A percentile compares a stretch with the other conserved stretches of the same genome.
Conservation (phyloP, 1,140 invertebrate species). For the Caenorhabditis tropicalis region DNA sequence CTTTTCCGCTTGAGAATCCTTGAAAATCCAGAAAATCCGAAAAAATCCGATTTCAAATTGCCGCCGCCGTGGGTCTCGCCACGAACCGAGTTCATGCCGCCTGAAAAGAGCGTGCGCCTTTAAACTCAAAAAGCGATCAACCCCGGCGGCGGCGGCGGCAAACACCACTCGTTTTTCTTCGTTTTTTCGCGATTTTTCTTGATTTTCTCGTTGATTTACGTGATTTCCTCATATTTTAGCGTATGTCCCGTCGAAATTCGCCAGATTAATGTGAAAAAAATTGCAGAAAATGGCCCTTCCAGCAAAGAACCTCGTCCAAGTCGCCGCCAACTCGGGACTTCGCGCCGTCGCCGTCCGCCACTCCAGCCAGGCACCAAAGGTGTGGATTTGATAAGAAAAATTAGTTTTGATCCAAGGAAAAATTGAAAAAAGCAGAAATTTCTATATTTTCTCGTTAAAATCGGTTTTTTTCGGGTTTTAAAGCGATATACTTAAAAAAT, state of each 20-base stretch:
- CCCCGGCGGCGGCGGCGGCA: not conserved
- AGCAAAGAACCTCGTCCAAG: constrained; percentile 49
- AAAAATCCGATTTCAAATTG: not conserved
- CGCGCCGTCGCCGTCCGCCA: constrained; percentile 41
- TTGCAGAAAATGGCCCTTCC: constrained; percentile 51
- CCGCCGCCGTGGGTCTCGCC: constrained; percentile 23
- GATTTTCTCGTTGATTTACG: not conserved
- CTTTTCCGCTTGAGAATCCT: not conserved
- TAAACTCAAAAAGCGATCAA: not conserved
- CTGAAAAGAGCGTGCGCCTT: constrained; percentile 40
- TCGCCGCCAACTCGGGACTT: constrained; percentile 52
- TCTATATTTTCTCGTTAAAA: too few species aligned
- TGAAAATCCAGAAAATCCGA: not conserved
- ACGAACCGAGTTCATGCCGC: not conserved
- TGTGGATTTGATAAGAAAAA: constrained; percentile 17
- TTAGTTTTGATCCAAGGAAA: too few species aligned
- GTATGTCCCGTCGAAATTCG: not conserved
- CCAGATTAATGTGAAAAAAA: not conserved
- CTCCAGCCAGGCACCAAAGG: constrained; percentile 60
- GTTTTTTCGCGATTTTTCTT: not conserved
- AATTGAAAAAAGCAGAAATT: too few species aligned
- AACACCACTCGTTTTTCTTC: not conserved
- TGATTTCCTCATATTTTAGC: not conserved
- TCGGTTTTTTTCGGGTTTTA: too few species aligned
- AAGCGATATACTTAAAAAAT: too few species aligned